Base-by-base conservation (phyloP, 2,113 vertebrate species). In the Bufo bufo region DNA sequence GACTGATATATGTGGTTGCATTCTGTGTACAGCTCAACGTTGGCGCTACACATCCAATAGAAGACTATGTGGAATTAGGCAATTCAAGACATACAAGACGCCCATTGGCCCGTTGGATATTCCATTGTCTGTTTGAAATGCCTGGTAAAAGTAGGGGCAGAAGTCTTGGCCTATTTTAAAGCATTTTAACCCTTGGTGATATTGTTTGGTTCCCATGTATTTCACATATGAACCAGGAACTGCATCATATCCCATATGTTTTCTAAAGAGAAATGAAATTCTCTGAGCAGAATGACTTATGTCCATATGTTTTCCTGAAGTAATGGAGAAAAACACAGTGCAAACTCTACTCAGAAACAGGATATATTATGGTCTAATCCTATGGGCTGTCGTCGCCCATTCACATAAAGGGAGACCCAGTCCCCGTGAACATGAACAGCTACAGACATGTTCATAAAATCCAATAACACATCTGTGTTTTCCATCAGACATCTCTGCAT, bases 401-500 rank as follows among this genome's bases (percentile, higher is more conserved):
- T 52, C 61, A 65, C 56, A 56, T 59, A 45, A 82, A 65, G 59
- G 16, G 79, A 82, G 20, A 13, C 4, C 11, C 79, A 45, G 8
- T 16, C 80, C 58, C 59, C 54, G 20, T 77, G 72, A 85, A 61
- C 84, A 85, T 16, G 56, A 58, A 61, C 33, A 47, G 33, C 23
- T 85, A 84, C 45, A 84, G 65, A 69, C 63, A 16, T 69, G 63
- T 84, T 84, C 82, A 84, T 83, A 84, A 84, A 84, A 84, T 84
- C 82, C 66, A 66, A 84, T 84, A 84, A 54, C 82, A 83, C 86
- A 88, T 88, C 87, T 88, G 87, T 56, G 80, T 88, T 84, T 65
- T 56, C 45, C 58, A 75, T 88, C 71, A 84, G 58, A 74, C 80
- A 74, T 66, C 63, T 69, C 74, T 66, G 49, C 56, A 84, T 84